A percentile compares a stretch with the other conserved stretches of the same genome.
phyloP scores from a whole-genome alignment of 2,113 vertebrate genomes.

The Bufo gargarizans region DNA sequence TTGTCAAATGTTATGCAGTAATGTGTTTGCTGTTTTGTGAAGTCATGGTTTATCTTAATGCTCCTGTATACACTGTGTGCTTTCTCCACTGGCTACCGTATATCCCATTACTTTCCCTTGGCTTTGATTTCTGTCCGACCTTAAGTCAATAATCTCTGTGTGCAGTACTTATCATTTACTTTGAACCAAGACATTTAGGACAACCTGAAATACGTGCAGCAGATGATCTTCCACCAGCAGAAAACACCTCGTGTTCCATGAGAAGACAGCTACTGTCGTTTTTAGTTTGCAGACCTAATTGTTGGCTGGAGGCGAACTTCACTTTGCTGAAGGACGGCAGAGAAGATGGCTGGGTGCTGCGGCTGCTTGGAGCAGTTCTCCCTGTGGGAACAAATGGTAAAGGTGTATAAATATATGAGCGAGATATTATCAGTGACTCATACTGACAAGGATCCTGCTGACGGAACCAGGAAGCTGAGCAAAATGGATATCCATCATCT shows the following conservation, averaged over 20 bases:
- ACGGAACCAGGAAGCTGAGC: slow-evolving; percentile 61
- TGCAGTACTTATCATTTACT: slow-evolving; percentile 61
- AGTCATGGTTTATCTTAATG: not conserved
- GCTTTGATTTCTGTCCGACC: slow-evolving; percentile 63
- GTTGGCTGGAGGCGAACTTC: not conserved
- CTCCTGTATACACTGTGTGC: not conserved
- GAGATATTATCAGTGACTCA: slow-evolving; percentile 68
- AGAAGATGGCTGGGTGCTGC: slow-evolving; percentile 65
- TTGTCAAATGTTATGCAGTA: too few relatives aligned
- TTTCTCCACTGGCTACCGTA: slow-evolving; percentile 57
- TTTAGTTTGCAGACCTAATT: slow-evolving; percentile 11
- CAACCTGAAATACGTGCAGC: slow-evolving; percentile 31
- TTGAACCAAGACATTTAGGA: slow-evolving; percentile 60
- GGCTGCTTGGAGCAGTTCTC: slow-evolving; percentile 70
- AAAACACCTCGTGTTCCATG: slow-evolving; percentile 40
- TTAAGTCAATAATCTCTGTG: slow-evolving; percentile 68
- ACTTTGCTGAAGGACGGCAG: slow-evolving; percentile 62
- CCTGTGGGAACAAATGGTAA: slow-evolving; percentile 71
- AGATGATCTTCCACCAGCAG: slow-evolving; percentile 52
- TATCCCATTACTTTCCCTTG: slow-evolving; percentile 65
- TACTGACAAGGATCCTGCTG: slow-evolving; percentile 65
- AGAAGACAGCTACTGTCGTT: not conserved
- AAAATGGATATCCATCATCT: slow-evolving; percentile 79
- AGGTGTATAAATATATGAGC: slow-evolving; percentile 66
- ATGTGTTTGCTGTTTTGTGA: not conserved